Base-by-base conservation (phyloP, 2,797 vertebrate species). In the Momotus momota region DNA sequence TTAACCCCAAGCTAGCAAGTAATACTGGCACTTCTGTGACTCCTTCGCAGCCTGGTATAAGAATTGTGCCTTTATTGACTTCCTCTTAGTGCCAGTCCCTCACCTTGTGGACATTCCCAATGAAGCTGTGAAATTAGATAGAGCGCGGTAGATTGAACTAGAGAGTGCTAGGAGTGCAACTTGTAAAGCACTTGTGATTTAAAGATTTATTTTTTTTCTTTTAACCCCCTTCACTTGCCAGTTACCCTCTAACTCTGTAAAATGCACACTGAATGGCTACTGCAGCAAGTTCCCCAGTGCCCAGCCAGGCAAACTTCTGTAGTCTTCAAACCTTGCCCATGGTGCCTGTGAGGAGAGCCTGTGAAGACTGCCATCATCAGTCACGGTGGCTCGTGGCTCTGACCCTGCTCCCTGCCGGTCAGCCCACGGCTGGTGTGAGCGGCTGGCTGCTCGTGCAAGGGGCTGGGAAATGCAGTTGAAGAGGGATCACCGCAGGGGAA, bases 121-220 rank as follows among this genome's bases (percentile, higher is more conserved):
- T 8, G 61, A 94, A 97, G 91, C 96, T 95, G 85, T 97, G 97
- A 96, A 96, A 97, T 95, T 84, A 46, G 55, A 73, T 38, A 64
- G 79, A 95, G 87, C 86, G 55, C 72, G 87, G 93, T 89, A 97
- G 84, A 95, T 79, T 81, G 93, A 93, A 86, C 33, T 33, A 64
- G 65, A 83, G 79, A 94, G 93, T 73, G 69, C 74, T 77, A 94
- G 94, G 38, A 77, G 31, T 15, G 75, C 1, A 33, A 93, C 62
- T 90, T 5, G 2, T 83, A 78, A 83, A 70, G 75, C 45, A 81
- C 57, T 80, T 72, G 81, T 7, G 20, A 78, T 81, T 92, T 73
- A 14, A 70, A 77, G 48, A 17, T 49, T 35, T 35, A 7, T 23
- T 31, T 60, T 60, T 84, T 66, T 95, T 72, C 78, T 92, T 93